Base-by-base conservation (phyloP, 1,140 invertebrate genomes). In the Goniozus legneri region DNA sequence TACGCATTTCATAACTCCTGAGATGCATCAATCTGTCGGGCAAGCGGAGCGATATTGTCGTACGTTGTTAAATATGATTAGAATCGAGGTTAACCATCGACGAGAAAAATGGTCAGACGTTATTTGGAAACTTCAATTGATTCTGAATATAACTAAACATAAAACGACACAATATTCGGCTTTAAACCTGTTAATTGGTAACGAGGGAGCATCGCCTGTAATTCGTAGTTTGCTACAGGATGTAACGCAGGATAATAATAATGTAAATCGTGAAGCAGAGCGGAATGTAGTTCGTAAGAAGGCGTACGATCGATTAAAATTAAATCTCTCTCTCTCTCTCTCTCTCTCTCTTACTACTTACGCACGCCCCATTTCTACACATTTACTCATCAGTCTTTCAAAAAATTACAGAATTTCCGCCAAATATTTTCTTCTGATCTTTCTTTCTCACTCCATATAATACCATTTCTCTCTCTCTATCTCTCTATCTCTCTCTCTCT, bases 51-150 rank as follows among this genome's bases (percentile, higher is more conserved):
- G 24, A 16, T 41, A 41, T 10, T 41, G 1, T 27, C 24, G 24
- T 27, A 41, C 24, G 2, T n/a, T 41, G 12, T 30, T 41, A 12
- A 41, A 41, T 18, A 41, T 41, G 39, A 16, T 41, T 8, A 21
- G 39, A 10, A 16, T 41, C 0, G 39, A 41, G 18, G 6, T 10
- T 18, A 41, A 41, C 12, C 18, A 16, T 31, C 24, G 39, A 7
- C 39, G 12, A 10, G 1, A 31, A 31, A 16, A 16, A 15, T 41
- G 39, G 27, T 41, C 39, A 16, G 27, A 30, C 18, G 3, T 41
- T 8, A 6, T 41, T 12, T 41, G 27, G 39, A 41, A 31, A n/a
- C 3, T 41, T 12, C 39, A 41, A 8, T 15, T 41, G n/a, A 19
- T 18, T 2, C 27, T 41, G 6, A 41, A 41, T 24, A 27, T 27